Evolutionary conservation across 2,113 vertebrate genomes (phyloP).

Genomic region (Ondatra zibethicus): DNA sequence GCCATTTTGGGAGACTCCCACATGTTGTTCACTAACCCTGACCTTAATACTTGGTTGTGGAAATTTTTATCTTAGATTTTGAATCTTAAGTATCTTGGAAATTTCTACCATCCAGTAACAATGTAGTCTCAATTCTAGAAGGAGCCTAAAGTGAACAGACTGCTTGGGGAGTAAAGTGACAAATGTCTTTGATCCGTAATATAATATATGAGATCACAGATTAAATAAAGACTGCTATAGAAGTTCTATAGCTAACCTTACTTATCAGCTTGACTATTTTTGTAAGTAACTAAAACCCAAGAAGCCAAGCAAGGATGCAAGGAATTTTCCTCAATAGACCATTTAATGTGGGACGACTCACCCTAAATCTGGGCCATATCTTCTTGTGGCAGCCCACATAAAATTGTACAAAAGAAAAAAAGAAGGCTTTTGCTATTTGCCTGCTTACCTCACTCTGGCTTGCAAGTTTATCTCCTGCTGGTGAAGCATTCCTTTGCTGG

Average conservation of each 20-base stretch:
- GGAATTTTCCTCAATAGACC: background rate
- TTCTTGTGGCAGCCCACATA: background rate
- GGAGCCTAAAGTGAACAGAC: background rate
- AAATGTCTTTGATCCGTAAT: background rate
- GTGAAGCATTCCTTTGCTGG: background rate
- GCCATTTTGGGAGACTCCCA: background rate
- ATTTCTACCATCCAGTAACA: background rate
- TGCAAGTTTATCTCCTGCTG: background rate
- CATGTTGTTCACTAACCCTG: background rate
- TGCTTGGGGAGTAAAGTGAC: background rate
- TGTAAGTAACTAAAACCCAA: too few relatives aligned
- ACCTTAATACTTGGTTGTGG: background rate
- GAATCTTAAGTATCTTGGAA: conserved; percentile 14
- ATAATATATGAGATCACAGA: conserved; percentile 5
- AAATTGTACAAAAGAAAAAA: background rate
- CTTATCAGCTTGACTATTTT: background rate
- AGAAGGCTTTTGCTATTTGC: background rate
- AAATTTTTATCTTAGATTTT: background rate
- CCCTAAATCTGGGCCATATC: background rate
- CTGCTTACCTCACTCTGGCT: background rate
- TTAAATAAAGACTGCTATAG: conserved; percentile 21
- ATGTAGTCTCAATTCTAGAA: conserved; percentile 2
- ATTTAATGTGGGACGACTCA: background rate
- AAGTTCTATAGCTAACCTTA: background rate
- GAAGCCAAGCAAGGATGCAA: background rate